These are phyloP conservation scores for Bos indicus DNA, from an alignment of 2,113 vertebrate species.

Conservation along the genomic window DNA sequence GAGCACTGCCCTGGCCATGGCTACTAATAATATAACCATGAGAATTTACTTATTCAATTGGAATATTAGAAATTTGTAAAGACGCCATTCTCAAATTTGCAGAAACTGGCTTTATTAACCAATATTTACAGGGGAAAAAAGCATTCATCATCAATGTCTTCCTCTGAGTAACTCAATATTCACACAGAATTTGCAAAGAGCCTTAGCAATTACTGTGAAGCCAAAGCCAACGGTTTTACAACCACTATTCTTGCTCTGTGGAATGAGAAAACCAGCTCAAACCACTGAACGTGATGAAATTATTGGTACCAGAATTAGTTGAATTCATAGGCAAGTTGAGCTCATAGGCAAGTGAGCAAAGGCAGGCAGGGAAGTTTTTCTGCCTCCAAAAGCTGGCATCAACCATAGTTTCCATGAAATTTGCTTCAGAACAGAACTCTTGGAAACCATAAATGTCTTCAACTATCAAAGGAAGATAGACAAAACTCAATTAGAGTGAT, in stretches of 20 bases:
- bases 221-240: neutral
- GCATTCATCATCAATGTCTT: constrained; percentile 17
- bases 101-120: neutral
- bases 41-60: constrained; percentile 37
- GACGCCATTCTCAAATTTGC: constrained; percentile 5
- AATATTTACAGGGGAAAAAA: neutral
- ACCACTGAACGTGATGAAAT: neutral
- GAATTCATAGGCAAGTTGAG: neutral
- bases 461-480: constrained; percentile 17
- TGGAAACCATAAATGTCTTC: neutral
- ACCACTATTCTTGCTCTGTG: neutral
- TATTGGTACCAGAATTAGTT: constrained; percentile 18
- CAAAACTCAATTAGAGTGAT: constrained; percentile 13
- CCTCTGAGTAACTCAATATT: neutral
- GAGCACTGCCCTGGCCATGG: neutral
- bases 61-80: constrained; percentile 55
- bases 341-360: constrained; percentile 37
- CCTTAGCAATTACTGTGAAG: constrained; percentile 25
- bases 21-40: constrained; percentile 17
- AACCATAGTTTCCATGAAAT: constrained; percentile 55
- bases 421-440: constrained; percentile 40
- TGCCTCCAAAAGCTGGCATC: neutral
- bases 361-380: constrained; percentile 54
- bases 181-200: constrained; percentile 59
- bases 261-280: neutral